A percentile compares a stretch with the other conserved stretches of the same genome.
phyloP scores from a whole-genome alignment of 1,140 invertebrate genomes.

The Rhopalosiphum maidis region DNA sequence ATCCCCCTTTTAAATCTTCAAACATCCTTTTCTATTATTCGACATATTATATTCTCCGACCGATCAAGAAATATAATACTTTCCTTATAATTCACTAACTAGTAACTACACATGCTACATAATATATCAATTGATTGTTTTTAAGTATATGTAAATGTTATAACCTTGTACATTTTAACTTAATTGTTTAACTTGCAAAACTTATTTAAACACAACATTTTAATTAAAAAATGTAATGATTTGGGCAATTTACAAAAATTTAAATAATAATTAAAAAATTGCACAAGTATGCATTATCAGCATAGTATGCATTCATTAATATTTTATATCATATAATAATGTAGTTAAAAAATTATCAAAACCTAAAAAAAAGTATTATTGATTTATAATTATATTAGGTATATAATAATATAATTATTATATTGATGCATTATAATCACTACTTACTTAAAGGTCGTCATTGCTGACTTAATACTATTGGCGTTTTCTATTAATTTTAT shows the following conservation, averaged over 20 bases:
- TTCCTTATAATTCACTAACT: neutral
- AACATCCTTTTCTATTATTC: neutral
- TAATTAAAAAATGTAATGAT: neutral
- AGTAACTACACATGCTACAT: no score
- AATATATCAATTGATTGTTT: no score
- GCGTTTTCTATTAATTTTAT: neutral
- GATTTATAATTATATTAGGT: neutral
- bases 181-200: neutral
- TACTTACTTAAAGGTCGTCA: neutral
- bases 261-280: neutral
- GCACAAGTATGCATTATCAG: neutral
- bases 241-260: neutral
- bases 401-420: neutral
- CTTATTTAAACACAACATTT: neutral
- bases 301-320: neutral
- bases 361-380: neutral
- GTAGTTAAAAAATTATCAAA: neutral
- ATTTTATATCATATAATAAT: no score
- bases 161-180: no score
- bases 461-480: neutral
- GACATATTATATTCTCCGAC: neutral
- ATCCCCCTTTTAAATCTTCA: neutral
- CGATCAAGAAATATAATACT: neutral
- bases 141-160: no score
- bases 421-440: no score